Conservation (phyloP, 1,140 invertebrate species). For the Hyposmocoma kahamanoa region DNA sequence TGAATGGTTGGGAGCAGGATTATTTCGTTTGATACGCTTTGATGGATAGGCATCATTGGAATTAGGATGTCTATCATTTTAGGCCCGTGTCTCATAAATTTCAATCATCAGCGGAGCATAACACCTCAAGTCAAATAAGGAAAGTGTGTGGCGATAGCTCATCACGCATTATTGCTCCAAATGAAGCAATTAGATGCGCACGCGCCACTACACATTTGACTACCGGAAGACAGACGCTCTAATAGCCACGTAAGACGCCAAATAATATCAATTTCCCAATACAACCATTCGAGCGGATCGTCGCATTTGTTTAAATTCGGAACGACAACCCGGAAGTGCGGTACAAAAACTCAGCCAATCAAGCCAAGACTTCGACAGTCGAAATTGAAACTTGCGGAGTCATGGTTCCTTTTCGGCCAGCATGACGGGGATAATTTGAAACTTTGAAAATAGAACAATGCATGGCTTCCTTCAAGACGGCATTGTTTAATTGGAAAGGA, state of each 20-base stretch:
- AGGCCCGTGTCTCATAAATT: neutral
- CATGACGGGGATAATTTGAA: conserved; percentile 32
- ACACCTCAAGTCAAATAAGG: conserved; percentile 18
- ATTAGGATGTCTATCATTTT: neutral
- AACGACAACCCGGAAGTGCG: conserved; percentile 52
- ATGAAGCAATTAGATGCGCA: conserved; percentile 66
- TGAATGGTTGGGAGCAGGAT: conserved; percentile 34
- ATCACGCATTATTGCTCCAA: conserved; percentile 50
- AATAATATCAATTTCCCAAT: conserved; percentile 65
- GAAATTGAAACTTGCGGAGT: conserved; percentile 47
- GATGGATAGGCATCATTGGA: conserved; percentile 10
- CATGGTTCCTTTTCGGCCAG: conserved; percentile 36
- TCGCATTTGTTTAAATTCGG: conserved; percentile 32
- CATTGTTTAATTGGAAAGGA: conserved; percentile 49
- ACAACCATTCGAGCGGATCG: conserved; percentile 47
- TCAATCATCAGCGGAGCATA: conserved; percentile 15
- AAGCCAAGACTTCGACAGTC: conserved; percentile 50
- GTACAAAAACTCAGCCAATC: conserved; percentile 63
- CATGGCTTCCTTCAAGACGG: conserved; percentile 40
- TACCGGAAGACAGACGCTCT: conserved; percentile 65
- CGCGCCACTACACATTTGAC: conserved; percentile 47
- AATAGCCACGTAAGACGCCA: conserved; percentile 59
- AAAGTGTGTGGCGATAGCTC: neutral
- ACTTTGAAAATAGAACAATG: conserved; percentile 33
- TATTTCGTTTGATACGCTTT: conserved; percentile 21